These are phyloP conservation scores for Hydropotes inermis DNA, from an alignment of 2,113 vertebrate species.

Conservation along the genomic window DNA sequence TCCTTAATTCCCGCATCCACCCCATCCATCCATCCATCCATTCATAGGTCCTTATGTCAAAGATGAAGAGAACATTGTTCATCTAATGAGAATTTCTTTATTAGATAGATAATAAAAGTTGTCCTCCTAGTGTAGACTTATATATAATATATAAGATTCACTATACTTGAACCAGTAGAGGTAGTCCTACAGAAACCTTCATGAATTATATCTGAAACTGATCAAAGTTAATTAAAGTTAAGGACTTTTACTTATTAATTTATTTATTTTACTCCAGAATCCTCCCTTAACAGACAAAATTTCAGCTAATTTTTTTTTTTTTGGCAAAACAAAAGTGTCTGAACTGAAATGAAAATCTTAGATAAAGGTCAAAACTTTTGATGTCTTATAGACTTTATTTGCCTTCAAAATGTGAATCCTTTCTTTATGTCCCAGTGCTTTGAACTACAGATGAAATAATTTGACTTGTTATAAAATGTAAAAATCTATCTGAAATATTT, in stretches of 20 bases:
- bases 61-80: background rate
- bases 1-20: background rate
- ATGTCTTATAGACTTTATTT: background rate
- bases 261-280: background rate
- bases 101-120: background rate
- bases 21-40: background rate
- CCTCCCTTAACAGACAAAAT: background rate
- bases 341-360: background rate
- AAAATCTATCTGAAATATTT: slow-evolving; percentile 33
- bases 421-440: background rate
- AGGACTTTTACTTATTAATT: background rate
- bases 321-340: background rate
- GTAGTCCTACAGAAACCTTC: background rate
- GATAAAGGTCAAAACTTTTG: background rate
- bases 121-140: background rate
- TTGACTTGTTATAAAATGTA: background rate
- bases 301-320: background rate
- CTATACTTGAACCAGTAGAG: background rate
- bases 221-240: background rate
- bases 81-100: background rate
- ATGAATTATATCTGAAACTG: background rate
- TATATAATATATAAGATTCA: background rate
- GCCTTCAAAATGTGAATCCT: background rate
- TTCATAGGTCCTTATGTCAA: background rate
- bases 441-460: background rate